Conservation (phyloP, 2,113 vertebrate species). For the Tetrax tetrax region DNA sequence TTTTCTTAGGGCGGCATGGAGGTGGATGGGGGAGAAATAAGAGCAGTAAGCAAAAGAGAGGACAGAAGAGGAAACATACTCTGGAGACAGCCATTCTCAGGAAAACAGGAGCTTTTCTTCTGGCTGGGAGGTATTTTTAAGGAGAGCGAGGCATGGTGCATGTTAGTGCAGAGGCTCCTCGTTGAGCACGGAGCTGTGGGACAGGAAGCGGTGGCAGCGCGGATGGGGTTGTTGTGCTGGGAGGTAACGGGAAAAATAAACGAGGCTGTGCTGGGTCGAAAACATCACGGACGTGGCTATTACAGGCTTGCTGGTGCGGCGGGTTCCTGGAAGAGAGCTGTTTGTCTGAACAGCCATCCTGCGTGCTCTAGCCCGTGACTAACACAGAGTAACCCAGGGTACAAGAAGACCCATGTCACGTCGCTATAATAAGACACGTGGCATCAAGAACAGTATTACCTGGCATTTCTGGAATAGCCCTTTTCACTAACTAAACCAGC, state of each 20-base stretch:
- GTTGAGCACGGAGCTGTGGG: background rate
- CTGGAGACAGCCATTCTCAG: background rate
- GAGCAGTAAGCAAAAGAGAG: background rate
- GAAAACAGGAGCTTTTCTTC: background rate
- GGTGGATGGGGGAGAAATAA: background rate
- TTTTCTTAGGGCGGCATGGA: background rate
- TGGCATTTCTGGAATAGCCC: background rate
- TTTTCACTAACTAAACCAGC: background rate
- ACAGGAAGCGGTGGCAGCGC: rapidly evolving
- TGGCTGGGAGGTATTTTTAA: background rate
- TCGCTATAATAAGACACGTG: background rate
- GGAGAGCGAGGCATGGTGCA: background rate
- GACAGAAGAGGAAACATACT: background rate
- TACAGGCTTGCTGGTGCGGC: background rate
- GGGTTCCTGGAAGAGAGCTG: conserved; percentile 39
- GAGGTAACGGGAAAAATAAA: background rate
- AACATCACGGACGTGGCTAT: background rate
- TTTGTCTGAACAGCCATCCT: background rate
- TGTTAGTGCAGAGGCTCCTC: background rate
- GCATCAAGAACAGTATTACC: background rate
- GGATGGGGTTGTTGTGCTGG: background rate
- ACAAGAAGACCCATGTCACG: background rate
- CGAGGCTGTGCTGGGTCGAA: background rate
- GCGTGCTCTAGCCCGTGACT: background rate
- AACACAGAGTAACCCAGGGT: background rate